Evolutionary conservation across 2,113 vertebrate genomes (phyloP).

Genomic region (Oxyura jamaicensis): DNA sequence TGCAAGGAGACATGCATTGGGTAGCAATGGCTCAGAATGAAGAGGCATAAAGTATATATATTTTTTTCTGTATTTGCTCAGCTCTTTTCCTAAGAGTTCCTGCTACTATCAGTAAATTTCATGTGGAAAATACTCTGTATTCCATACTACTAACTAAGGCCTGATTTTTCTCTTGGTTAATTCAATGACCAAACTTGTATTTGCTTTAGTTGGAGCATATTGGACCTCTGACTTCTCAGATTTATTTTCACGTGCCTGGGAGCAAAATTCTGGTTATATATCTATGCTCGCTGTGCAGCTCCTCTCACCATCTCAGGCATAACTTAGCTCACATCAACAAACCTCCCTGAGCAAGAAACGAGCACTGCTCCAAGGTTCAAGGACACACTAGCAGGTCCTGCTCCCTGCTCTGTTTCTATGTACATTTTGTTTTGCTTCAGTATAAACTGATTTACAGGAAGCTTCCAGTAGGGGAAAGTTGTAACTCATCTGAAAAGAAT

Average conservation of each 20-base stretch:
- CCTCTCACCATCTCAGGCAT: neutral
- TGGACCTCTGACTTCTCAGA: slow-evolving; percentile 22
- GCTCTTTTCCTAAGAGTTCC: neutral
- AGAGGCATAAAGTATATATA: neutral
- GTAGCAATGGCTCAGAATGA: neutral
- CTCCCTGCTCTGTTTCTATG: neutral
- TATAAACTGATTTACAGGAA: slow-evolving; percentile 24
- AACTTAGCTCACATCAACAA: neutral
- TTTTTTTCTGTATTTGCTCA: neutral
- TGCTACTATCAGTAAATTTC: neutral
- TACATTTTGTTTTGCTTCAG: neutral
- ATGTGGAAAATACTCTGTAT: neutral
- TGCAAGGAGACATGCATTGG: neutral
- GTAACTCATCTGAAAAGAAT: slow-evolving; percentile 39
- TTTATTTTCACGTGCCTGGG: slow-evolving; percentile 28
- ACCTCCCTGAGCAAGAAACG: slow-evolving; percentile 30
- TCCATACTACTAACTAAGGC: neutral
- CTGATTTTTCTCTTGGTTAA: neutral
- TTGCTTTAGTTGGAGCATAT: neutral
- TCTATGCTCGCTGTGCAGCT: neutral
- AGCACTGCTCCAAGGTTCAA: neutral
- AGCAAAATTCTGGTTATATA: neutral
- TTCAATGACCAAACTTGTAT: neutral
- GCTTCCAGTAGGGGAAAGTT: slow-evolving; percentile 9
- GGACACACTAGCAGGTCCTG: slow-evolving; percentile 13